A percentile compares a stretch with the other conserved stretches of the same genome.
These are phyloP conservation scores for Barypeithes pellucidus DNA, from an alignment of 2,888 invertebrate genomes.

Conservation along the genomic window DNA sequence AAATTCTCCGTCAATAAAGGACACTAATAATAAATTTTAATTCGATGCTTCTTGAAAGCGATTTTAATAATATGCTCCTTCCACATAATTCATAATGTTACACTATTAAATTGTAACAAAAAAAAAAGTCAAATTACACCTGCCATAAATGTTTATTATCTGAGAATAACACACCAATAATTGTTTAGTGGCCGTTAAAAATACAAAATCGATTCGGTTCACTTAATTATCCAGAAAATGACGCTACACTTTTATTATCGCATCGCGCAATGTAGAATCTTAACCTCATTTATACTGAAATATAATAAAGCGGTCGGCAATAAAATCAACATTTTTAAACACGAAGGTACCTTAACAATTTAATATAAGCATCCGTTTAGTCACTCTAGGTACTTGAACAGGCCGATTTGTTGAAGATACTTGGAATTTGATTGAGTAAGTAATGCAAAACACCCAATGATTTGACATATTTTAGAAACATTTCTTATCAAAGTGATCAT, in stretches of 20 bases:
- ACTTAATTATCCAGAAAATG: slow-evolving; percentile 29
- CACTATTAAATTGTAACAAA: background rate
- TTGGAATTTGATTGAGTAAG: no score
- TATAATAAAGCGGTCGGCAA: background rate
- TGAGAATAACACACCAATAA: slow-evolving; percentile 9
- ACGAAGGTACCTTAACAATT: background rate
- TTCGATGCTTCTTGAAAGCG: background rate
- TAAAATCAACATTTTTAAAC: slow-evolving; percentile 13
- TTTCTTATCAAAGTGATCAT: no score
- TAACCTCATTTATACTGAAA: slow-evolving; percentile 15
- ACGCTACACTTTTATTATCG: slow-evolving; percentile 22
- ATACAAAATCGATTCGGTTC: slow-evolving; percentile 25
- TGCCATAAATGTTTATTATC: slow-evolving; percentile 18
- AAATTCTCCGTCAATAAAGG: no score
- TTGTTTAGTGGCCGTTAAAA: slow-evolving; percentile 27
- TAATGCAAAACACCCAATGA: no score
- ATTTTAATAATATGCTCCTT: background rate
- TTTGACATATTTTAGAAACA: no score
- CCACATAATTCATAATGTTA: slow-evolving; percentile 8
- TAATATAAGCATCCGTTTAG: background rate
- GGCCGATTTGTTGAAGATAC: no score
- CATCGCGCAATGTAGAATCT: background rate
- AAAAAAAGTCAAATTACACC: slow-evolving; percentile 14
- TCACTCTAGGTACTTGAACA: background rate
- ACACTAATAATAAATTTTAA: background rate